Evolutionary conservation across 2,113 vertebrate genomes (phyloP), one percentile per base, ranked within the genome.

Genomic region (Syrmaticus mikado): DNA sequence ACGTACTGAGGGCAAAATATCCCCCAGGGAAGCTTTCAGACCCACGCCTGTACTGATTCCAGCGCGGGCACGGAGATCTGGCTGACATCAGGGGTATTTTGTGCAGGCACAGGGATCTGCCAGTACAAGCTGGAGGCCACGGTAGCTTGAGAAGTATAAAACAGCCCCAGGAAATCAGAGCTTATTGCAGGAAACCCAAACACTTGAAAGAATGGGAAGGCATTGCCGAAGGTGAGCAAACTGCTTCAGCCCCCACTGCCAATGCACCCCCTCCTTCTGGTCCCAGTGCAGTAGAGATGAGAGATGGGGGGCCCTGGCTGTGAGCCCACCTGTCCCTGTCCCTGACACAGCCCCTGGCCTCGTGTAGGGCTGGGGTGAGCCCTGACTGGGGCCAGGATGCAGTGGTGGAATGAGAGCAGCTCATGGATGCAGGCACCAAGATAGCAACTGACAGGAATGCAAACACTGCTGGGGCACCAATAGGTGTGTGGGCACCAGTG

Each of bases 91-190:
- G 79, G 19, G 78, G 57, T 66, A 27, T 70, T 83, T 71, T 61
- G 64, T 71, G 82, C 74, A 87, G 86, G 78, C 82, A 24, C 62
- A 52, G 40, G 73, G 57, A 55, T 43, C 82, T 80, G 86, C 82
- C 68, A 61, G 78, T 45, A 40, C 87, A 68, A 45, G 84, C 87
- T 73, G 83, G 21, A 64, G 83, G 87, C 58, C 64, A 67, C 1
- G 22, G 70, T 25, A 73, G 53, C 46, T 77, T 41, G n/a, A 77
- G 84, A 77, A 77, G 80, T 72, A 64, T 46, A 40, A 87, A 90
- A 81, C 81, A 79, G 71, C 74, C 79, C 60, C 78, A 90, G 83
- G 90, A 92, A 92, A 92, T 76, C 79, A 64, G 46, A 84, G 79
- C 43, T 87, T 72, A 72, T 62, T 87, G 46, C 74, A 81, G 87